These are phyloP conservation scores for Triplophysa dalaica DNA, from an alignment of 2,113 vertebrate species.

Conservation along the genomic window DNA sequence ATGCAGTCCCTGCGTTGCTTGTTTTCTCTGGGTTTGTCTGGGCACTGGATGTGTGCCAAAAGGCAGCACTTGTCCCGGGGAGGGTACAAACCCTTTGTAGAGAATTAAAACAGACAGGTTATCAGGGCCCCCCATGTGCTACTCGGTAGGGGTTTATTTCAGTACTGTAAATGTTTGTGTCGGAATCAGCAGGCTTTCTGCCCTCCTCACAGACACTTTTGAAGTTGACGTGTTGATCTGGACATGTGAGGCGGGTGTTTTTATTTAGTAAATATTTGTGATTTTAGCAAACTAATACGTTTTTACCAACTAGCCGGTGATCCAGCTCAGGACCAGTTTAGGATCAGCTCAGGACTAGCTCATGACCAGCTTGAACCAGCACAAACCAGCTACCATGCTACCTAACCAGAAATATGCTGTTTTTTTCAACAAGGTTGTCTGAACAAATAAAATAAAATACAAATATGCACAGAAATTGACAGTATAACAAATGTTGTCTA, in stretches of 20 bases:
- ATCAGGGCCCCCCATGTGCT: background rate
- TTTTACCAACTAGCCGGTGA: too few species aligned
- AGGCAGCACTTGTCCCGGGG: background rate
- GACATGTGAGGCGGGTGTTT: constrained; percentile 8
- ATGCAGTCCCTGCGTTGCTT: background rate
- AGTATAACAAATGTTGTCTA: too few species aligned
- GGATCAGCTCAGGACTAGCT: too few species aligned
- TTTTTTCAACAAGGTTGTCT: too few species aligned
- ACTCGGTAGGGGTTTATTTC: background rate
- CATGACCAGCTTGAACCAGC: too few species aligned
- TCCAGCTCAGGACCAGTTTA: too few species aligned
- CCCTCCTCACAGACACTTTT: background rate
- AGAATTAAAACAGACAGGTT: background rate
- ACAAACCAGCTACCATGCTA: too few species aligned
- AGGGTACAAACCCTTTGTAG: background rate
- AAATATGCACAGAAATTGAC: too few species aligned
- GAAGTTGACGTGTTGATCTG: background rate
- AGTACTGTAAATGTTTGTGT: constrained; percentile 5
- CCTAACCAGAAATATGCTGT: too few species aligned
- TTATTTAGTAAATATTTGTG: background rate
- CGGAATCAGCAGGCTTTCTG: constrained; percentile 3
- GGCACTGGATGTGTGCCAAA: background rate
- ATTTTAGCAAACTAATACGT: too few species aligned
- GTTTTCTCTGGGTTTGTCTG: background rate
- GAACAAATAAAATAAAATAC: too few species aligned